These are phyloP conservation scores for Hydropsyche tenuis DNA, from an alignment of 1,140 invertebrate genomes.

Conservation along the genomic window DNA sequence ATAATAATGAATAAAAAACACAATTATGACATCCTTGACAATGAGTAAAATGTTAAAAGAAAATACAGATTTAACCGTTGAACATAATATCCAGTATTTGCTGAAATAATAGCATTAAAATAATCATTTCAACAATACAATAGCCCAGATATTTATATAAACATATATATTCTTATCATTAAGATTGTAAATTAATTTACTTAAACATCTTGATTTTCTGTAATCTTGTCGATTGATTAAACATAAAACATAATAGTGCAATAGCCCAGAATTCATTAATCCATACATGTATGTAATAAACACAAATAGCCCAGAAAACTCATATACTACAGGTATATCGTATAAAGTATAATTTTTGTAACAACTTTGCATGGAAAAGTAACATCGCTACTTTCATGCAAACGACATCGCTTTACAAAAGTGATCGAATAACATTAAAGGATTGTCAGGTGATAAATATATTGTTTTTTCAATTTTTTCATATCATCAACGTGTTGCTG, in stretches of 20 bases:
- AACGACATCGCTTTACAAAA: constrained; percentile 10
- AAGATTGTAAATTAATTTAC: constrained; percentile 42
- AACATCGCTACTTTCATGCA: background rate
- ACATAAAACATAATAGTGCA: constrained; percentile 42
- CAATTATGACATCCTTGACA: constrained; percentile 35
- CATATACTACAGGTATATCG: constrained; percentile 19
- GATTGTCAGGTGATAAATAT: constrained; percentile 48
- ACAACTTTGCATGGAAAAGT: constrained; percentile 10
- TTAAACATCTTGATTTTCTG: constrained; percentile 33
- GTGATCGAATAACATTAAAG: constrained; percentile 39
- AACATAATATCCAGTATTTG: constrained; percentile 23
- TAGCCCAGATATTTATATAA: constrained; percentile 48
- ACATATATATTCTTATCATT: constrained; percentile 41
- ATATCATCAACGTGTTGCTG: background rate
- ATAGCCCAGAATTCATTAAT: constrained; percentile 48
- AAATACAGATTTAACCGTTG: constrained; percentile 46
- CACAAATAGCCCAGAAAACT: constrained; percentile 47
- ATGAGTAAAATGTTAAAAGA: constrained; percentile 3
- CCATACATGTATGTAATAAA: constrained; percentile 31
- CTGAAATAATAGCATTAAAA: constrained; percentile 21
- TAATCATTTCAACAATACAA: constrained; percentile 43
- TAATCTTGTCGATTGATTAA: constrained; percentile 43
- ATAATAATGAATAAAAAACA: constrained; percentile 11
- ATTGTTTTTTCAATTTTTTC: constrained; percentile 26
- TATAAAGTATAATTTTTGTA: constrained; percentile 25